Percentiles rank a stretch among this genome's conserved stretches.
Conservation (phyloP, 2,113 vertebrate species). For the Embiotoca jacksoni region DNA sequence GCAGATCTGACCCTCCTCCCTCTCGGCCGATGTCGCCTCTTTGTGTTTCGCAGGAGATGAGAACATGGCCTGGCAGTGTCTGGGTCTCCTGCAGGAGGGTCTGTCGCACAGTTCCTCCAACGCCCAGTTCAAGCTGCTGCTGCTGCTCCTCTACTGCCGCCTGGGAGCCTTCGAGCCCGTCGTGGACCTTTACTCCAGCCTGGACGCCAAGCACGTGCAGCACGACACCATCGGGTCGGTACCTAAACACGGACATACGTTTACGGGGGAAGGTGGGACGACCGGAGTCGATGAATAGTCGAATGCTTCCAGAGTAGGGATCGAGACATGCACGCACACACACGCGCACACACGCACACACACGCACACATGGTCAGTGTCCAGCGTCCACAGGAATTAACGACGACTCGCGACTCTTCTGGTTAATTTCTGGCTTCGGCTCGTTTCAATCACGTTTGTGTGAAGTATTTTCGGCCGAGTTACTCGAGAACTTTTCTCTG, state of each 20-base stretch:
- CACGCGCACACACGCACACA: too few species aligned
- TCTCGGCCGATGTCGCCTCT: background rate
- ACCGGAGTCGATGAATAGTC: too few species aligned
- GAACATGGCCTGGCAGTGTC: conserved; percentile 88
- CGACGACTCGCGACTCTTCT: too few species aligned
- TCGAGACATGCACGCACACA: too few species aligned
- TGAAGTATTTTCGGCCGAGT: too few species aligned
- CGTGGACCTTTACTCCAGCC: conserved; percentile 95
- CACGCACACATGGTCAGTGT: too few species aligned
- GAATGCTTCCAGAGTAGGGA: too few species aligned
- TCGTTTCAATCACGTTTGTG: too few species aligned
- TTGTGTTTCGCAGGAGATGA: conserved; percentile 88
- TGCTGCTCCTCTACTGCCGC: conserved; percentile 94
- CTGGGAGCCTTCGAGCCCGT: conserved; percentile 96
- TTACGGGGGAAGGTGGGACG: too few species aligned
- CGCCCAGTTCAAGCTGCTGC: conserved; percentile 98
- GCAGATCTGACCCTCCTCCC: background rate
- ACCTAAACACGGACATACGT: background rate
- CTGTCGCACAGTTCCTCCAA: conserved; percentile 92
- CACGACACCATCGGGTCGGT: conserved; percentile 99
- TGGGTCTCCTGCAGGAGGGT: conserved; percentile 92
- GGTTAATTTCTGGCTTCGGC: too few species aligned
- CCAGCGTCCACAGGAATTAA: too few species aligned
- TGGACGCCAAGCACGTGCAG: conserved; percentile 98
- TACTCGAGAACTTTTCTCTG: too few species aligned